These are phyloP conservation scores for Antitype chi DNA, from an alignment of 2,888 invertebrate genomes.

Conservation along the genomic window DNA sequence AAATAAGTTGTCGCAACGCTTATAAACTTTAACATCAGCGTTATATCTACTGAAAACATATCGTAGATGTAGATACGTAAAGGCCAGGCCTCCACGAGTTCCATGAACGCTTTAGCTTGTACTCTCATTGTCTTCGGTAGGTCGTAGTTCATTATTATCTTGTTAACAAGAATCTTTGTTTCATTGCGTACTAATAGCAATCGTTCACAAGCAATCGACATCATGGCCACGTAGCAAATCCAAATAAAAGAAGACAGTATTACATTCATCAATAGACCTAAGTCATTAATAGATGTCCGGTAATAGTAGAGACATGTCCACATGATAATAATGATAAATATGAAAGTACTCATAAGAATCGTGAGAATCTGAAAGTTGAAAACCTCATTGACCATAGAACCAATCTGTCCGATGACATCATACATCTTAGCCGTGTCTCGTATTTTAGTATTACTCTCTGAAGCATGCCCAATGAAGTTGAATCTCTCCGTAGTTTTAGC, in stretches of 20 bases:
- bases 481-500: conserved; percentile 46
- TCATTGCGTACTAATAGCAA: conserved; percentile 72
- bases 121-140: conserved; percentile 76
- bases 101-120: conserved; percentile 82
- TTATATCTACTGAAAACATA: conserved; percentile 82
- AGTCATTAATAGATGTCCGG: conserved; percentile 61
- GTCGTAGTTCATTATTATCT: conserved; percentile 81
- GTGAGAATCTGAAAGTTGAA: conserved; percentile 81
- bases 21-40: conserved; percentile 81
- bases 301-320: conserved; percentile 77
- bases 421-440: conserved; percentile 75
- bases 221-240: conserved; percentile 71
- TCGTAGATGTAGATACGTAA: conserved; percentile 76
- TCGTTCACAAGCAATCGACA: conserved; percentile 77
- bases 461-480: conserved; percentile 70
- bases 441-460: conserved; percentile 73
- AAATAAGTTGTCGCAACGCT: conserved; percentile 83
- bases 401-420: conserved; percentile 75
- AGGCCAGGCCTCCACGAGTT: conserved; percentile 79
- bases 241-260: conserved; percentile 63
- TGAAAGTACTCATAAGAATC: conserved; percentile 78
- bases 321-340: conserved; percentile 76
- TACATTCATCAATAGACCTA: conserved; percentile 69
- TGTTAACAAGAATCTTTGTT: conserved; percentile 78
- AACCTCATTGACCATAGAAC: conserved; percentile 73